These are phyloP conservation scores for Heliconius eleuchia DNA, from an alignment of 1,140 invertebrate species.

Conservation along the genomic window DNA sequence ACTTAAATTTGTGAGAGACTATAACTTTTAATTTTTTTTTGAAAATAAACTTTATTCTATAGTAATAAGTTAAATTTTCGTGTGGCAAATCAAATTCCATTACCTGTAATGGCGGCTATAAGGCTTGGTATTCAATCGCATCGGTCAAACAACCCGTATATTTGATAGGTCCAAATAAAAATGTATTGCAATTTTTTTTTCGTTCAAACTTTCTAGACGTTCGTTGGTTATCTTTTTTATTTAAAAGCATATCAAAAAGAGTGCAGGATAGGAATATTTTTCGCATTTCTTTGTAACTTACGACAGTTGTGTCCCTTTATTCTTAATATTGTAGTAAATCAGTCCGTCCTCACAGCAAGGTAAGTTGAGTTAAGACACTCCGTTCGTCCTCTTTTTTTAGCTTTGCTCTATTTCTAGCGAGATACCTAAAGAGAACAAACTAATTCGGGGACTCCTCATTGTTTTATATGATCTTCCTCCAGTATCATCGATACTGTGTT, in stretches of 20 bases:
- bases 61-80: not conserved
- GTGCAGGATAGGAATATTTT: no score
- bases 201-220: not conserved
- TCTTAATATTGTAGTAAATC: no score
- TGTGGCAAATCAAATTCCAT: constrained; percentile 3
- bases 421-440: no score
- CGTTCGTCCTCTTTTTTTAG: not conserved
- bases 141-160: constrained; percentile 7
- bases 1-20: constrained; percentile 26
- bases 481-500: no score
- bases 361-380: not conserved
- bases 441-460: no score
- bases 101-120: constrained; percentile 10
- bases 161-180: constrained; percentile 2
- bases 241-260: no score
- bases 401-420: no score
- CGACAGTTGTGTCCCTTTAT: no score
- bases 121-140: constrained; percentile 12
- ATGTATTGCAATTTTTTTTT: constrained; percentile 5
- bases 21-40: not conserved
- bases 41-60: not conserved
- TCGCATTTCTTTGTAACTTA: not conserved
- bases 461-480: no score
- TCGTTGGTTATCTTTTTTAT: not conserved
- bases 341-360: not conserved